These are phyloP conservation scores for Listrodromus nycthemerus DNA, from an alignment of 2,888 invertebrate genomes.

Conservation along the genomic window DNA sequence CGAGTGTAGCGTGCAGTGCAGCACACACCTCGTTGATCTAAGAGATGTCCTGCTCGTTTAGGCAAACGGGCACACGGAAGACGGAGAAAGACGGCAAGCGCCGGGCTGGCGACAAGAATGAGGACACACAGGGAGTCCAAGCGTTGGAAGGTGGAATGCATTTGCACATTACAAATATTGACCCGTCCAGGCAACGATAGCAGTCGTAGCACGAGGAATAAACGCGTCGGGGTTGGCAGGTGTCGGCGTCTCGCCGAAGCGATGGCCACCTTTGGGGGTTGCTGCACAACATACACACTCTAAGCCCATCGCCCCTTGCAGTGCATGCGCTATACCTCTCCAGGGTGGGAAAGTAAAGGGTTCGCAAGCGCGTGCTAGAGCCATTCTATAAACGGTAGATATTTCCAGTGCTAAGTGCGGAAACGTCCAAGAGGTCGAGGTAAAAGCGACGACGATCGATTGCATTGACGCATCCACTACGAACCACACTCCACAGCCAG, in stretches of 20 bases:
- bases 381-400: conserved; percentile 12
- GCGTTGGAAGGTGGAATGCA: conserved; percentile 67
- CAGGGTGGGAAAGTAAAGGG: conserved; percentile 12
- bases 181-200: conserved; percentile 50
- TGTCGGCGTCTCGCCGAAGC: conserved; percentile 46
- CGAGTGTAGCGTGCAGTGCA: conserved; percentile 41
- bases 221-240: conserved; percentile 65
- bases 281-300: conserved; percentile 15
- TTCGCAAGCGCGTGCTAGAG: not conserved
- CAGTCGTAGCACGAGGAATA: conserved; percentile 40
- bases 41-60: conserved; percentile 51
- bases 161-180: conserved; percentile 72
- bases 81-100: conserved; percentile 7
- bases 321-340: conserved; percentile 11
- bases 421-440: conserved; percentile 49
- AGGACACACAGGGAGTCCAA: conserved; percentile 46
- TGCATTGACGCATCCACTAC: conserved; percentile 51
- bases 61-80: conserved; percentile 35
- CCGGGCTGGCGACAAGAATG: conserved; percentile 22
- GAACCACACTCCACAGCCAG: conserved; percentile 1
- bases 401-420: conserved; percentile 61
- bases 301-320: not conserved
- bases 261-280: conserved; percentile 18
- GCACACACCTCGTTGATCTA: conserved; percentile 64
- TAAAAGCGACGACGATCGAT: conserved; percentile 64